phyloP scores from a whole-genome alignment of 2,113 vertebrate genomes.

The Paramisgurnus dabryanus region DNA sequence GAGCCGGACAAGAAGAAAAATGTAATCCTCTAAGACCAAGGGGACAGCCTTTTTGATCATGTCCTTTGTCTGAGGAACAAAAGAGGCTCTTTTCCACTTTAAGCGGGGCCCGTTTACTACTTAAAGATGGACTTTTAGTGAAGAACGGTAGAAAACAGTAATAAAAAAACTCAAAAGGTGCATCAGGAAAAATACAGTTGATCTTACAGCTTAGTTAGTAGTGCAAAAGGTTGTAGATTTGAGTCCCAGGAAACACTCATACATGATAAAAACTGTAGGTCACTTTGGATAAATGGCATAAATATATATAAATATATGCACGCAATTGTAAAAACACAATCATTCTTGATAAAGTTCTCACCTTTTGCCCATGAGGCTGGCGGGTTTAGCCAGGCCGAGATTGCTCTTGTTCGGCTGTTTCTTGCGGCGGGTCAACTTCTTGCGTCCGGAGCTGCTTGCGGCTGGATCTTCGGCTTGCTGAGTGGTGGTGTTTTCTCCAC shows the following conservation, averaged over 20 bases:
- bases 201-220: no score
- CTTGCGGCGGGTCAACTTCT: slow-evolving; percentile 78
- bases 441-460: slow-evolving; percentile 54
- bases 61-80: slow-evolving; percentile 49
- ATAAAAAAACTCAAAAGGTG: background rate
- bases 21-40: slow-evolving; percentile 31
- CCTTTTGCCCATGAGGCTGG: slow-evolving; percentile 85
- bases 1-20: slow-evolving; percentile 35
- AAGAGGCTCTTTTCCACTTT: slow-evolving; percentile 25
- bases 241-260: no score
- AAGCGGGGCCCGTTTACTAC: slow-evolving; percentile 2
- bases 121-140: slow-evolving; percentile 14
- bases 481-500: slow-evolving; percentile 63
- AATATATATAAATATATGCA: no score
- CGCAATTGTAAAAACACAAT: background rate
- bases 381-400: slow-evolving; percentile 66
- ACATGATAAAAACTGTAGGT: no score
- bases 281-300: no score
- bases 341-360: slow-evolving; percentile 56
- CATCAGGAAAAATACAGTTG: background rate
- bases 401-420: slow-evolving; percentile 66
- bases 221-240: no score
- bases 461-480: slow-evolving; percentile 58
- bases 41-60: slow-evolving; percentile 47
- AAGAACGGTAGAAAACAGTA: background rate